Base-by-base conservation (phyloP, 2,113 vertebrate genomes). In the Struthidea cinerea region DNA sequence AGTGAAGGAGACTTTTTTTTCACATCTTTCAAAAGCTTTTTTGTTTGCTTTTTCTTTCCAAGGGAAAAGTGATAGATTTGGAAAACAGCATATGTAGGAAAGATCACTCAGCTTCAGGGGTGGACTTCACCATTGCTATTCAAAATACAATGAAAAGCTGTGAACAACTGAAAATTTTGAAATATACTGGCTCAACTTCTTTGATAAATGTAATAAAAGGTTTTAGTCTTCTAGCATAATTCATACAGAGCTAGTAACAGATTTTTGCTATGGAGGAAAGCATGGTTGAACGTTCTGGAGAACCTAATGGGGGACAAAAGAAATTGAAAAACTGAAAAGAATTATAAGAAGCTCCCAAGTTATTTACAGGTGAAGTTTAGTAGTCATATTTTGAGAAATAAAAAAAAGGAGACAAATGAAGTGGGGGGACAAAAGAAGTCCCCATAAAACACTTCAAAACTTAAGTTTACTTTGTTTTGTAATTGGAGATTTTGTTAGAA, bases 81-180 rank as follows among this genome's bases (percentile, higher is more conserved):
- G 90, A 97, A 98, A 97, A 95, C 59, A 97, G 86, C 91, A 93
- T 94, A 95, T 82, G 89, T 83, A 73, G 50, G 73, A 91, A 96
- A 97, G 85, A 97, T 96, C 77, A 97, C 76, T 88, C 49, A 83
- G 92, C 82, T 96, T 98, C 76, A 89, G 94, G 71, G 84, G 53
- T 90, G 68, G 93, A 83, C 80, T 77, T 59, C 37, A 94, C 83
- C 59, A 65, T 27, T 57, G 63, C 73, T 81, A 41, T 91, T 96
- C 14, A 95, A 94, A 92, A 82, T 59, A 59, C 26, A 85, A 55
- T 47, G 71, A 94, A 90, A 91, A 89, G 20, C 63, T 88, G 83
- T 26, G 33, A 97, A 94, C 53, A 90, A 93, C 46, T 69, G 57
- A 86, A 95, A 83, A 96, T 77, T 83, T 32, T 70, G 80, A 91